Evolutionary conservation across 2,888 invertebrate genomes (phyloP), one percentile per base, ranked within the genome.

Genomic region (Syritta pipiens): DNA sequence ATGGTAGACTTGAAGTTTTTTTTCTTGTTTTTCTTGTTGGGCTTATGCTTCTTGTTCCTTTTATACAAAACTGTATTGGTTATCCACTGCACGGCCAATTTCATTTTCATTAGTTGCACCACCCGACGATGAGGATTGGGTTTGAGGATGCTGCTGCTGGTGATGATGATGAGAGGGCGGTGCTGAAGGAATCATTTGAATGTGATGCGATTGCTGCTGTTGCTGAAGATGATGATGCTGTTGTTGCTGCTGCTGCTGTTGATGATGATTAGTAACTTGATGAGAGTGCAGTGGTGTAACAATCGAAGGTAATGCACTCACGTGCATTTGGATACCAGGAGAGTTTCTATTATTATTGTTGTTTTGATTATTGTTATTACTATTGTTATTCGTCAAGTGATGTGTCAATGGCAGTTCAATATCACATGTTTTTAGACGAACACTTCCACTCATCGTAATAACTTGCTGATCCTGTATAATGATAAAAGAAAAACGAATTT

Each of bases 61-160:
- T 89, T 90, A 93, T 81, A 93, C 93, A 88, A 93, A 94, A 86
- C 93, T 93, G 89, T 96, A 96, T 82, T 94, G 95, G 89, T 96
- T 96, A 88, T 96, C 96, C 10, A 96, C 92, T 19, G 96, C 96
- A 63, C 95, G 86, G 14, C 87, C 88, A 24, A 84, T 84, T 74
- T 84, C 85, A 40, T 82, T 79, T 22, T 83, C 72, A 67, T 71
- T 76, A 42, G 49, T 30, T 76, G 60, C 49, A 9, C 62, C 67
- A 63, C 57, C 44, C 35, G 67, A 42, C 40, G 46, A 59, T 30
- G 48, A n/a, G n/a, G n/a, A n/a, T n/a, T n/a, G 79, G n/a, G 22
- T 19, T 24, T 72, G 82, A 12, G 60, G 55, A 42, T 82, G 76
- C 55, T 59, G 79, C 49, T 76, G 81, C 10, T 60, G 82, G 28